A percentile compares a stretch with the other conserved stretches of the same genome.
Evolutionary conservation across 2,797 vertebrate genomes (phyloP).

Genomic region (Myripristis jacobus): DNA sequence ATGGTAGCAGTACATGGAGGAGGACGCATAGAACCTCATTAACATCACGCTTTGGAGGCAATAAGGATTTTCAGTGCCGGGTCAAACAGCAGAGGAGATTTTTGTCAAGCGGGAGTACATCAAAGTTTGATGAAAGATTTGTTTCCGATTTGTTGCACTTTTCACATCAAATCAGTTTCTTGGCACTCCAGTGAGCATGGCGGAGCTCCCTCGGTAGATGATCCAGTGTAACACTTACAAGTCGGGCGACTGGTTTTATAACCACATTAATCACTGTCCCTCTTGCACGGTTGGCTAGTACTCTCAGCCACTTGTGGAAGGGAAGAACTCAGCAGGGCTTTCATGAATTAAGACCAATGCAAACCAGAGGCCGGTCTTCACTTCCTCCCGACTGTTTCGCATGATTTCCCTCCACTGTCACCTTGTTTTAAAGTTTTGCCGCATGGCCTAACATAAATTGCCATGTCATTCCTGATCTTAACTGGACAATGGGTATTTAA

Average conservation of each 20-base stretch:
- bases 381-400: slow-evolving; percentile 20
- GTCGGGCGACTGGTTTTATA: slow-evolving; percentile 64
- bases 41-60: slow-evolving; percentile 33
- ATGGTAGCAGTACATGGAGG: slow-evolving; percentile 32
- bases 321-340: slow-evolving; percentile 52
- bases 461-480: slow-evolving; percentile 5
- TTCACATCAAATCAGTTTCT: slow-evolving; percentile 41
- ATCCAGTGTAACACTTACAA: slow-evolving; percentile 76
- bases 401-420: slow-evolving; percentile 38
- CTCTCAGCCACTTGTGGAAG: slow-evolving; percentile 56
- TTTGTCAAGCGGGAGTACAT: slow-evolving; percentile 25
- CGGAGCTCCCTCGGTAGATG: slow-evolving; percentile 55
- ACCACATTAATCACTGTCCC: slow-evolving; percentile 74
- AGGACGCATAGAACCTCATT: slow-evolving; percentile 42
- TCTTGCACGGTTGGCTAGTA: slow-evolving; percentile 20
- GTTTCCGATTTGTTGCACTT: slow-evolving; percentile 61
- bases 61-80: slow-evolving; percentile 35
- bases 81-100: slow-evolving; percentile 15
- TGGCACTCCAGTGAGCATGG: slow-evolving; percentile 50
- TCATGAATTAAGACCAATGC: slow-evolving; percentile 61
- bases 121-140: slow-evolving; percentile 60
- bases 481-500: background rate
- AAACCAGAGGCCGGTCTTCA: slow-evolving; percentile 30
- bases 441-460: slow-evolving; percentile 19
- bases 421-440: slow-evolving; percentile 33